Conservation (phyloP, 2,797 vertebrate genomes). For the Squalus acanthias region DNA sequence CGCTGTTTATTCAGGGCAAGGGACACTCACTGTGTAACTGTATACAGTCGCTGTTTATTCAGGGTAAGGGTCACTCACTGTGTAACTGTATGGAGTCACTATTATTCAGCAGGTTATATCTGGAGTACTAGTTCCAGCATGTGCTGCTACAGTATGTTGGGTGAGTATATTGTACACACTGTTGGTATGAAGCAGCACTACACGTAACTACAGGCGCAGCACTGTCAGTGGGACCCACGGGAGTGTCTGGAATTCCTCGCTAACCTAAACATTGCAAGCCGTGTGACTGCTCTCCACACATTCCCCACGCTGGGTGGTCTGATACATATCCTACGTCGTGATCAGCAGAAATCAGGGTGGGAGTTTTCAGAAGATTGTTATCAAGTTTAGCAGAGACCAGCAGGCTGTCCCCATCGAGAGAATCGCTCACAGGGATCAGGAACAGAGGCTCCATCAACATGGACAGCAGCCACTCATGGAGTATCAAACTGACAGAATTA, state of each 20-base stretch:
- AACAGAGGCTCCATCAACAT: background rate
- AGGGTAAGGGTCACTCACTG: too few relatives aligned
- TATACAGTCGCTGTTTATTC: too few relatives aligned
- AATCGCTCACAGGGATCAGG: background rate
- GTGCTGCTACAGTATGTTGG: background rate
- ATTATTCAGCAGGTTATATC: too few relatives aligned
- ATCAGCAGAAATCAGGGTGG: background rate
- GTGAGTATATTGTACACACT: background rate
- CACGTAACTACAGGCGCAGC: background rate
- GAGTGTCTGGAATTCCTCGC: background rate
- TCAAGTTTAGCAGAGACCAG: too few relatives aligned
- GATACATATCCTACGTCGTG: background rate
- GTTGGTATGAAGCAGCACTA: background rate
- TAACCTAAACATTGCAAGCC: background rate
- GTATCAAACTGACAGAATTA: background rate
- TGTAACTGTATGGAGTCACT: too few relatives aligned
- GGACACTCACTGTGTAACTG: too few relatives aligned
- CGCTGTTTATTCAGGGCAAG: too few relatives aligned
- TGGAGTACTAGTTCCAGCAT: background rate
- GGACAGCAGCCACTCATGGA: background rate
- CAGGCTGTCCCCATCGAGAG: background rate
- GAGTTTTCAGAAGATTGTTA: background rate
- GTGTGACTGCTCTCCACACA: background rate
- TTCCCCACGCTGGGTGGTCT: background rate
- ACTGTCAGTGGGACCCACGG: background rate